phyloP scores from a whole-genome alignment of 2,888 invertebrate species.

The Galeruca laticollis region DNA sequence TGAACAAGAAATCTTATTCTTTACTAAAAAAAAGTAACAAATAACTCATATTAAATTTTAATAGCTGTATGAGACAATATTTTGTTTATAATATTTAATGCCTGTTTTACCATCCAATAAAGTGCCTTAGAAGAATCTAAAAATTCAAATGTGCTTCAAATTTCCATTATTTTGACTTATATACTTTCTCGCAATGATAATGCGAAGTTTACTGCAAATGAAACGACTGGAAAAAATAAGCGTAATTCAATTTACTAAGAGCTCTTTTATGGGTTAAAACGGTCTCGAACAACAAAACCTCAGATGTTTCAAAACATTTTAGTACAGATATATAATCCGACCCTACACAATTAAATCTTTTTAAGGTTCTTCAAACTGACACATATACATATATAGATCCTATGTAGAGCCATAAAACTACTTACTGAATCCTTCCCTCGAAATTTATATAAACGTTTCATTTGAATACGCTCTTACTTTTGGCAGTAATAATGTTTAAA shows the following conservation, averaged over 20 bases:
- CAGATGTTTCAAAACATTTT: constrained; percentile 36
- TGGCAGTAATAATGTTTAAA: constrained; percentile 8
- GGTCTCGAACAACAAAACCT: constrained; percentile 25
- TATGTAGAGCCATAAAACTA: constrained; percentile 26
- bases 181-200: not conserved
- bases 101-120: no score
- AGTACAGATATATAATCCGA: constrained; percentile 32
- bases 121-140: not conserved
- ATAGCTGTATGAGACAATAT: no score
- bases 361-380: constrained; percentile 38
- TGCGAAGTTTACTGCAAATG: not conserved
- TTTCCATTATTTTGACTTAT: constrained; percentile 3
- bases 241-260: constrained; percentile 31
- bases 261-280: constrained; percentile 30
- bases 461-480: constrained; percentile 19
- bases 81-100: no score
- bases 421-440: constrained; percentile 14
- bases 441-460: constrained; percentile 29
- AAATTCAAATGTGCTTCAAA: not conserved
- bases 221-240: constrained; percentile 1
- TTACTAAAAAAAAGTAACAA: no score
- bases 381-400: constrained; percentile 31
- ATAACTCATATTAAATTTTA: no score
- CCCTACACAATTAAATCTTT: constrained; percentile 39
- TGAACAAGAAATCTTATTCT: no score